Evolutionary conservation across 2,797 vertebrate species (phyloP).

Genomic region (Pangasius mekongensis): DNA sequence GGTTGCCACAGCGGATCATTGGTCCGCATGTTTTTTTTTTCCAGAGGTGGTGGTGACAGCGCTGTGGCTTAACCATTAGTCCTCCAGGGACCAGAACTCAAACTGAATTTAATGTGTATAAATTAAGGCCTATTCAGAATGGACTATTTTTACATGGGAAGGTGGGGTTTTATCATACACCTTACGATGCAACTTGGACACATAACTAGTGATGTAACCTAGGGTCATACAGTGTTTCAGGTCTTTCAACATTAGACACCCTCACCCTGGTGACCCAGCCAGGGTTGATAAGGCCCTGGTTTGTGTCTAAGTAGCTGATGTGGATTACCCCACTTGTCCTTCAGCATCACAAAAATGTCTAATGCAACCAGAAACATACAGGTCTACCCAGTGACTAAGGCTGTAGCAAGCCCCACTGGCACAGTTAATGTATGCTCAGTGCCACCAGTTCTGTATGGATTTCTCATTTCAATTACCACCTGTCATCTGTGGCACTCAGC

Average conservation of each 20-base stretch:
- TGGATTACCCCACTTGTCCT: not conserved
- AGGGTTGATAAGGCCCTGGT: not conserved
- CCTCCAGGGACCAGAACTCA: too few species aligned
- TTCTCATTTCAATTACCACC: not conserved
- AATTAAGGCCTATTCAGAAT: too few species aligned
- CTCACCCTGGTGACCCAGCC: not conserved
- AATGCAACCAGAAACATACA: not conserved
- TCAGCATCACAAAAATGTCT: not conserved
- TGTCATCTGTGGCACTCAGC: too few species aligned
- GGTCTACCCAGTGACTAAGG: not conserved
- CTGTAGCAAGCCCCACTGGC: not conserved
- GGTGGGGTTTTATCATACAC: not conserved
- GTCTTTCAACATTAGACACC: not conserved
- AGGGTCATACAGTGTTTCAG: not conserved
- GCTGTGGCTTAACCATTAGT: too few species aligned
- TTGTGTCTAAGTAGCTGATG: not conserved
- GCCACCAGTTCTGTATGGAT: not conserved
- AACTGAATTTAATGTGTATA: too few species aligned
- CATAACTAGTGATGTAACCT: not conserved
- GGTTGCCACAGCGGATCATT: too few species aligned
- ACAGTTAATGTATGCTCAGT: not conserved
- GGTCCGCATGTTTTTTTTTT: too few species aligned
- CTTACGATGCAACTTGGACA: not conserved
- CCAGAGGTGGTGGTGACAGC: too few species aligned
- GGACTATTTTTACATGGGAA: too few species aligned